phyloP scores from a whole-genome alignment of 2,113 vertebrate species.

The Xyliphius kryptos region DNA sequence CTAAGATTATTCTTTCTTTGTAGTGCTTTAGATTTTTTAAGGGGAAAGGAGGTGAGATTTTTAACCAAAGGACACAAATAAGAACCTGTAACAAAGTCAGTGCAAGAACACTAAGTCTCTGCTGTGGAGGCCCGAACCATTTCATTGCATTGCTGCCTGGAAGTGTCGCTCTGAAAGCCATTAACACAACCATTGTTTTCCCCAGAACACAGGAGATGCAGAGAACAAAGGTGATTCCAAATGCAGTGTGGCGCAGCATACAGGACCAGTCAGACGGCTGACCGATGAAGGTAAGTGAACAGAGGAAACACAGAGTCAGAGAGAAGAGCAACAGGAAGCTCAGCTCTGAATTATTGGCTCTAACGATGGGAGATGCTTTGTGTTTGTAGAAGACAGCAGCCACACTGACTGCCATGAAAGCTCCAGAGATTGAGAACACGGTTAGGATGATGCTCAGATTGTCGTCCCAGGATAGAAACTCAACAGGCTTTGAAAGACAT shows the following conservation, averaged over 20 bases:
- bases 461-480: background rate
- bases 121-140: constrained; percentile 1
- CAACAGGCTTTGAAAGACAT: background rate
- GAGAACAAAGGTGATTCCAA: background rate
- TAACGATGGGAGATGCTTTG: background rate
- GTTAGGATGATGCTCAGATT: background rate
- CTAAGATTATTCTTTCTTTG: constrained; percentile 44
- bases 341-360: constrained; percentile 38
- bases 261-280: background rate
- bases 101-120: background rate
- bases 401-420: background rate
- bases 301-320: constrained; percentile 38
- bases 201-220: background rate
- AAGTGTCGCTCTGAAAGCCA: constrained; percentile 12
- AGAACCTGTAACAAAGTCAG: constrained; percentile 46
- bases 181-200: background rate
- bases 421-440: background rate
- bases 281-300: constrained; percentile 4
- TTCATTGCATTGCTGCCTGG: background rate
- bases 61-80: constrained; percentile 54
- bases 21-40: constrained; percentile 42
- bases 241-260: background rate
- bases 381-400: background rate
- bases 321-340: constrained; percentile 40
- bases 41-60: constrained; percentile 47